Base-by-base conservation (phyloP, 1,140 invertebrate genomes). In the Batillaria attramentaria region DNA sequence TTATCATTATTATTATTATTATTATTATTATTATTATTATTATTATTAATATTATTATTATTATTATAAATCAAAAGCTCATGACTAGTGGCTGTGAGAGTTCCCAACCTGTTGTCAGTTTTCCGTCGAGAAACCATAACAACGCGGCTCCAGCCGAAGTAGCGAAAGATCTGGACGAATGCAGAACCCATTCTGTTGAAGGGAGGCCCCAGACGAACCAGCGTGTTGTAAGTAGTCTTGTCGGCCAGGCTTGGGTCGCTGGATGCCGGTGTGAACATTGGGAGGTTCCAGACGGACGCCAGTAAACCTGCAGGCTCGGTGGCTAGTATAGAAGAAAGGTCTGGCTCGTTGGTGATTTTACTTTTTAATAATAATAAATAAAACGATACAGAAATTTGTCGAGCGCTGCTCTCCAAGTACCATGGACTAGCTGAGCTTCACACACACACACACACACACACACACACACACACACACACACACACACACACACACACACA, bases 111-210 rank as follows among this genome's bases (percentile, higher is more conserved):
- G 31, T 81, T 77, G 78, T 83, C 83, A 37, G 66, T 82, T 46
- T 81, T 83, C 16, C 85, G 73, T 50, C 83, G 79, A 2, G 82
- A 83, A 41, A 86, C 79, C 68, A 86, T 84, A 2, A 84, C 83
- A 2, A 84, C 81, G 16, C 80, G 65, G n/a, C 69, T 75, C 86
- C 86, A 87, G 6, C 82, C 78, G 65, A 82, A 87, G 72, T 82
- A 77, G 8, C 78, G 54, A 54, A 85, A 84, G 6, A 87, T 46
- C 60, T 86, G 77, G 0, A 84, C 85, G 37, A 86, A 81, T 37
- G 83, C 83, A 43, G 78, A 75, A 5, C 85, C 85, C 50, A 86
- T 77, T 72, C 80, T 84, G 73, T 86, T 84, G 73, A 86, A 86
- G 13, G 85, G 85, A 2, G 83, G 83, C n/a, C 83, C 83, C 35